phyloP scores from a whole-genome alignment of 2,797 vertebrate genomes.

The Aulostomus chinensis region DNA sequence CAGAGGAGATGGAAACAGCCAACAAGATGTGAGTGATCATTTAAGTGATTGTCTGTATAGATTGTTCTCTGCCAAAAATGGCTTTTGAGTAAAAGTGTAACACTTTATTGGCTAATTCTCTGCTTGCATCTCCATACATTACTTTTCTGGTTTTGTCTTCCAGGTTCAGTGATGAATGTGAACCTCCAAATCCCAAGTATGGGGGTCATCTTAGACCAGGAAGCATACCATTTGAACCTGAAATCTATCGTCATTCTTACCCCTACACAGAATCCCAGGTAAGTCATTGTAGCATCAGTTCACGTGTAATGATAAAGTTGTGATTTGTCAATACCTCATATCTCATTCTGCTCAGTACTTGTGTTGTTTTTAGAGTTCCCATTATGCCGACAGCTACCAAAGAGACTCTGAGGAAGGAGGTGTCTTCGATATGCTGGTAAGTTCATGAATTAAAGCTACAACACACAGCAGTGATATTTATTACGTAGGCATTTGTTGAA shows the following conservation, averaged over 20 bases:
- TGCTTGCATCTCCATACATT: neutral
- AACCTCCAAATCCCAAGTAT: conserved; percentile 26
- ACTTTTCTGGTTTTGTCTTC: conserved; percentile 17
- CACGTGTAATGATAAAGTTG: neutral
- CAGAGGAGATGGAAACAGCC: conserved; percentile 61
- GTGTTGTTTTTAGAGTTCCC: conserved; percentile 34
- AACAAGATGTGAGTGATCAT: conserved; percentile 64
- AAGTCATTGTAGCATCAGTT: neutral
- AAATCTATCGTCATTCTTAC: conserved; percentile 26
- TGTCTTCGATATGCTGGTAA: conserved; percentile 77
- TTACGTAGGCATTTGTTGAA: neutral
- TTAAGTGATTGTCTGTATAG: neutral
- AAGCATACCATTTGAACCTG: conserved; percentile 6
- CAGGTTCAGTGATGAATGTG: conserved; percentile 36
- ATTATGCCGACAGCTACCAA: conserved; percentile 27
- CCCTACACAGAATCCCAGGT: conserved; percentile 48
- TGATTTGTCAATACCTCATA: neutral
- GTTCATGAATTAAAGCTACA: conserved; percentile 4
- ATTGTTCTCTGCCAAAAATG: neutral
- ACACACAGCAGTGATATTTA: neutral
- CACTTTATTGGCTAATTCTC: too few relatives aligned
- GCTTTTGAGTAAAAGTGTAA: neutral
- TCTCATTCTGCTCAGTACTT: neutral
- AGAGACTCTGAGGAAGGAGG: conserved; percentile 34
- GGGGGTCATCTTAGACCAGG: neutral